Conservation (phyloP, 2,797 vertebrate species). For the Eospalax fontanierii region DNA sequence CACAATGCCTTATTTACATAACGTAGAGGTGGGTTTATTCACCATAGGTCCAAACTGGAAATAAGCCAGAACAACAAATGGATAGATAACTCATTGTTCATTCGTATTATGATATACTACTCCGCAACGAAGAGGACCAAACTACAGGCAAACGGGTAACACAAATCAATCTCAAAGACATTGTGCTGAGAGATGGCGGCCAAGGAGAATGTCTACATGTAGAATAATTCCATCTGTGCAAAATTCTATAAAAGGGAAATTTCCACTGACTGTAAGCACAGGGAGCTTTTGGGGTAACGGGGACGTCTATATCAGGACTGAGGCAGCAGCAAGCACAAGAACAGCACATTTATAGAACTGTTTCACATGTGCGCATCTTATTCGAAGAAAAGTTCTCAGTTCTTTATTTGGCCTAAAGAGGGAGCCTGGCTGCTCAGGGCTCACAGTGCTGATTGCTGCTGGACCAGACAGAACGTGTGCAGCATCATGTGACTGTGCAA, state of each 20-base stretch:
- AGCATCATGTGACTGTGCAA: neutral
- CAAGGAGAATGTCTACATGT: neutral
- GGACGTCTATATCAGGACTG: neutral
- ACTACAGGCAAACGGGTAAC: neutral
- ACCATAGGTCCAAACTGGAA: constrained; percentile 1
- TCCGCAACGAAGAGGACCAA: constrained; percentile 6
- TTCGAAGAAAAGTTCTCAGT: neutral
- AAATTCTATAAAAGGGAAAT: constrained; percentile 48
- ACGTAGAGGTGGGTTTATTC: neutral
- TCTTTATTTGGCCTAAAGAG: neutral
- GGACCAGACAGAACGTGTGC: neutral
- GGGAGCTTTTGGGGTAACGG: constrained; percentile 26
- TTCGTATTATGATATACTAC: neutral
- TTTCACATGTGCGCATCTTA: neutral
- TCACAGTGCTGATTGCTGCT: neutral
- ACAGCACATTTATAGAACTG: constrained; percentile 35
- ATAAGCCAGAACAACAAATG: neutral
- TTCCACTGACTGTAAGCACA: neutral
- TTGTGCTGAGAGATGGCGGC: neutral
- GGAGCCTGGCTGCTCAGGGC: neutral
- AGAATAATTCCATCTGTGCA: constrained; percentile 35
- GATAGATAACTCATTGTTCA: neutral
- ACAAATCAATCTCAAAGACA: constrained; percentile 7
- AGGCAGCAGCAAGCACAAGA: neutral
- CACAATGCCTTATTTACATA: neutral